Evolutionary conservation across 2,797 vertebrate species (phyloP).

Genomic region (Sebastes oblongus): DNA sequence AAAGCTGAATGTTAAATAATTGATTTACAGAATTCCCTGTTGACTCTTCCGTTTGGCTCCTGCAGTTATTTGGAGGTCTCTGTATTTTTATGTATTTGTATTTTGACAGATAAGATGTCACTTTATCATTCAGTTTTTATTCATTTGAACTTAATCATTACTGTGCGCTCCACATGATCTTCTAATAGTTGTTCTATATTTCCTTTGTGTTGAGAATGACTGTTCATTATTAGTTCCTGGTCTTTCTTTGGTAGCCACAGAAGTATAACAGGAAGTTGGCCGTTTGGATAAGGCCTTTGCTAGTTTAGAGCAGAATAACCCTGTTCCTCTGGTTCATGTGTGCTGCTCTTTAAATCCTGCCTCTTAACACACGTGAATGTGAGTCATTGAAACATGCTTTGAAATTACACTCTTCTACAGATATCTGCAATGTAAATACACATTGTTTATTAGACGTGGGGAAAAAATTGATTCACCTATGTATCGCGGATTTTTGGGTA

Average conservation of each 20-base stretch:
- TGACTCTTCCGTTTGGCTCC: background rate
- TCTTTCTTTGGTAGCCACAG: background rate
- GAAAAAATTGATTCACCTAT: background rate
- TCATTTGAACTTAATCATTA: background rate
- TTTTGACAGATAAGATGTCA: background rate
- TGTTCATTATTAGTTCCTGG: background rate
- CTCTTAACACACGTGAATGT: background rate
- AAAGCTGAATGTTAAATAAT: background rate
- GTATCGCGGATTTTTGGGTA: too few relatives aligned
- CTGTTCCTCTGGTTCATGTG: background rate
- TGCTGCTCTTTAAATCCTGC: background rate
- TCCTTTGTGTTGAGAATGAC: background rate
- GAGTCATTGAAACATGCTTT: background rate
- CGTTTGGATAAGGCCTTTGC: background rate
- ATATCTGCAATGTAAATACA: background rate
- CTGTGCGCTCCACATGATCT: background rate
- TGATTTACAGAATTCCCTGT: background rate
- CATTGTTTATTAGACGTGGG: background rate
- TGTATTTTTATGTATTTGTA: background rate
- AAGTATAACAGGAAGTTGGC: conserved; percentile 3
- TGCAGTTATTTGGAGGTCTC: background rate
- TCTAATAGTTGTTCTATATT: background rate
- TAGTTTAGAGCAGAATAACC: background rate
- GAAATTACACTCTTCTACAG: background rate
- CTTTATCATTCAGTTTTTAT: background rate